Percentiles rank a stretch among this genome's conserved stretches.
Conservation (phyloP, 2,797 vertebrate species). For the Tangara arthus region DNA sequence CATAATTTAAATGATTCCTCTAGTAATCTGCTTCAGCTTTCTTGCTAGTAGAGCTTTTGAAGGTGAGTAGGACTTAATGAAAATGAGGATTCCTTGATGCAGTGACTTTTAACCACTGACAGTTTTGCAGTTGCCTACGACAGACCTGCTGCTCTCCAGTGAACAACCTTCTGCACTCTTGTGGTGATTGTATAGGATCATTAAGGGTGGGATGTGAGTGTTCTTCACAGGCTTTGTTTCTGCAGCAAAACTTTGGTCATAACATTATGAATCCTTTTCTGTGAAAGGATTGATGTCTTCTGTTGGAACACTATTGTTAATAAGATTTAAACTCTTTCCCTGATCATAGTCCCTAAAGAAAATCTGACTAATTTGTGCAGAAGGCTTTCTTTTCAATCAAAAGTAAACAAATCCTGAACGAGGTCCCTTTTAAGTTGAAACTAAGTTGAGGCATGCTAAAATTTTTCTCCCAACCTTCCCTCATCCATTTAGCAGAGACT, state of each 20-base stretch:
- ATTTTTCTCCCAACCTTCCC: neutral
- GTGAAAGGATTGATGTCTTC: neutral
- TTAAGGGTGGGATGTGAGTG: neutral
- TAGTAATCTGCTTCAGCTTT: neutral
- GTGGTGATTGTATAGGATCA: neutral
- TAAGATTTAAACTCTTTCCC: neutral
- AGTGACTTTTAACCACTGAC: neutral
- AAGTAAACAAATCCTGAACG: neutral
- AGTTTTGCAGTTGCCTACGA: neutral
- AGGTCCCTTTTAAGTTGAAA: neutral
- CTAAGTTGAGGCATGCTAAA: neutral
- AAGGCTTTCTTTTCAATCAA: neutral
- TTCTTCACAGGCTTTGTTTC: neutral
- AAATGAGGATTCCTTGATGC: neutral
- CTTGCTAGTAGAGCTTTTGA: neutral
- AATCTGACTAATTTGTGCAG: neutral
- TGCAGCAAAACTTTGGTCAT: neutral
- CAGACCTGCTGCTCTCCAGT: neutral
- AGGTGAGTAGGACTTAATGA: neutral
- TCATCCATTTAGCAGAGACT: neutral
- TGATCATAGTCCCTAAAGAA: neutral
- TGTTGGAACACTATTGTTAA: neutral
- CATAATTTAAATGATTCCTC: neutral
- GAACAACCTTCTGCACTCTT: neutral
- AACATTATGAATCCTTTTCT: neutral